Conservation (phyloP, 2,797 vertebrate genomes). For the Alcedo quadribrachys region DNA sequence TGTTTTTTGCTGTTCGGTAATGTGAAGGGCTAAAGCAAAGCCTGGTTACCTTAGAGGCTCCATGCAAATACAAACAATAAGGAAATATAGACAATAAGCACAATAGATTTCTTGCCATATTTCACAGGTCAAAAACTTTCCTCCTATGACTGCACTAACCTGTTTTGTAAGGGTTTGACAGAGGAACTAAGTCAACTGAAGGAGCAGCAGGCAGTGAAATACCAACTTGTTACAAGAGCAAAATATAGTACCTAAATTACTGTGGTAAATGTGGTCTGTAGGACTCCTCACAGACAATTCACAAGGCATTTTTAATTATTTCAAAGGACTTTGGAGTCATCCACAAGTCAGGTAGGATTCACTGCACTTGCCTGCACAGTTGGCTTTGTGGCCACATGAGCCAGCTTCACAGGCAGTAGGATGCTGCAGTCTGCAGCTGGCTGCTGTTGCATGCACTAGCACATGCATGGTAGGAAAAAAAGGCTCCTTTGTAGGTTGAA, state of each 20-base stretch:
- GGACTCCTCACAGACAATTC: neutral
- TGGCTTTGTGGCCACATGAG: neutral
- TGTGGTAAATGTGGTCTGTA: neutral
- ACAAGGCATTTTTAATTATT: neutral
- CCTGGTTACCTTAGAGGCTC: neutral
- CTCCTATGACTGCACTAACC: neutral
- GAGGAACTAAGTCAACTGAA: neutral
- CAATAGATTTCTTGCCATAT: neutral
- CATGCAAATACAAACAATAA: neutral
- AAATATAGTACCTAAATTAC: rapidly evolving
- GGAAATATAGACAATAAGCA: neutral
- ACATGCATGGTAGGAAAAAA: rapidly evolving
- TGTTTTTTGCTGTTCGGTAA: neutral
- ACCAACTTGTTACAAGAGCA: neutral
- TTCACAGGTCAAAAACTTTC: neutral
- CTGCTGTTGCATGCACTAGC: no score
- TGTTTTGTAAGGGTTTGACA: neutral
- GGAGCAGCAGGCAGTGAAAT: neutral
- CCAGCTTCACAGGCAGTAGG: neutral
- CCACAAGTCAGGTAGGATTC: neutral
- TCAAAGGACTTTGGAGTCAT: neutral
- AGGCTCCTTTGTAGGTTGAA: neutral
- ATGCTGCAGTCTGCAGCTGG: neutral
- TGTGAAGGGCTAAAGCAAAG: neutral
- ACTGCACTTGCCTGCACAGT: neutral